phyloP scores from a whole-genome alignment of 2,113 vertebrate genomes.

The Poeciliopsis turrubarensis region DNA sequence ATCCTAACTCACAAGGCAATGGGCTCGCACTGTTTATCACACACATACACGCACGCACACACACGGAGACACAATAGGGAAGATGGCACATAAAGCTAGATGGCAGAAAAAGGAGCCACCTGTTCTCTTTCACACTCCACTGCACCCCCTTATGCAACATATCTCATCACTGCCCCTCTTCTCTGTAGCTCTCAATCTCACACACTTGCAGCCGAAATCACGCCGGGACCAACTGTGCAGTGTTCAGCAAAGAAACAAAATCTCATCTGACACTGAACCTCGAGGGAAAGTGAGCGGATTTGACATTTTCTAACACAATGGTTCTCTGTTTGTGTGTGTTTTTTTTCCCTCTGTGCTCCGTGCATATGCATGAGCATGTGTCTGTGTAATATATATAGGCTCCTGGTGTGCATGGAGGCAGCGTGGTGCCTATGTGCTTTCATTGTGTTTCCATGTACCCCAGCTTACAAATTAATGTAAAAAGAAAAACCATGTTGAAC shows the following conservation, averaged over 20 bases:
- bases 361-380: slow-evolving; percentile 21
- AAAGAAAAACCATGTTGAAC: slow-evolving; percentile 29
- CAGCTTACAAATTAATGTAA: slow-evolving; percentile 29
- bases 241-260: slow-evolving; percentile 49
- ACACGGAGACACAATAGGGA: slow-evolving; percentile 51
- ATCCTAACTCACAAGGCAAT: slow-evolving; percentile 33
- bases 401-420: background rate
- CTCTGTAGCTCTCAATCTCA: slow-evolving; percentile 17
- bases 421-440: background rate
- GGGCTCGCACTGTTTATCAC: slow-evolving; percentile 13
- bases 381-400: slow-evolving; percentile 4
- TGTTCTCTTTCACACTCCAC: slow-evolving; percentile 79
- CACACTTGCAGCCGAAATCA: slow-evolving; percentile 20
- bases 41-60: slow-evolving; percentile 33
- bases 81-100: slow-evolving; percentile 69
- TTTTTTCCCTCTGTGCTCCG: background rate
- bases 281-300: slow-evolving; percentile 38
- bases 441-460: slow-evolving; percentile 12
- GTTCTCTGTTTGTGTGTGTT: slow-evolving; percentile 15
- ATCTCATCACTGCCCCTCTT: slow-evolving; percentile 60
- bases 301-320: slow-evolving; percentile 47
- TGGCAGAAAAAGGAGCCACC: slow-evolving; percentile 78
- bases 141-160: slow-evolving; percentile 74
- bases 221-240: slow-evolving; percentile 37
- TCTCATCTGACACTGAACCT: slow-evolving; percentile 54